phyloP scores from a whole-genome alignment of 2,888 invertebrate species.

The Zelleria hepariella region DNA sequence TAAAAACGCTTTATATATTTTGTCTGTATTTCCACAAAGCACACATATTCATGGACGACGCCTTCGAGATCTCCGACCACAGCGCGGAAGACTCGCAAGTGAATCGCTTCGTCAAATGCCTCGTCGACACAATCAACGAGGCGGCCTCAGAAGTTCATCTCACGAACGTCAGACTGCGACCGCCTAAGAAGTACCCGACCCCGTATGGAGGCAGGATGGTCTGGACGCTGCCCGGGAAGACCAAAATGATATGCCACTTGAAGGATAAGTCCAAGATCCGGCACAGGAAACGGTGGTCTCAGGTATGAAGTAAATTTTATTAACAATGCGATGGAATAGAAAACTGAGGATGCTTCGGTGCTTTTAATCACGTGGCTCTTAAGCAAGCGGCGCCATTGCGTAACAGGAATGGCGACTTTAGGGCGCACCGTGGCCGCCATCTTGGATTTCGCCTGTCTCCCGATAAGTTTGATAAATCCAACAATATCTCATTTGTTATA shows the following conservation, averaged over 20 bases:
- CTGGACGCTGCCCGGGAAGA: conserved; percentile 88
- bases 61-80: conserved; percentile 76
- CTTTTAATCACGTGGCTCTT: too few relatives aligned
- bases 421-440: too few relatives aligned
- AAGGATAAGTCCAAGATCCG: conserved; percentile 92
- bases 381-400: too few relatives aligned
- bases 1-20: background rate
- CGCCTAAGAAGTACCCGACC: conserved; percentile 83
- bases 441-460: too few relatives aligned
- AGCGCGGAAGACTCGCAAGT: conserved; percentile 80
- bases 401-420: too few relatives aligned
- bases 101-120: conserved; percentile 84
- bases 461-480: too few relatives aligned
- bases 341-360: too few relatives aligned
- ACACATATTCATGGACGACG: conserved; percentile 90
- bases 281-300: conserved; percentile 94
- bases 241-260: conserved; percentile 86
- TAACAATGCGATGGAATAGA: too few relatives aligned
- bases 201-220: conserved; percentile 90
- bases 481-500: too few relatives aligned
- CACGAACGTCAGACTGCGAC: conserved; percentile 73
- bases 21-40: conserved; percentile 47
- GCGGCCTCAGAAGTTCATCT: conserved; percentile 82
- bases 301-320: conserved; percentile 54
- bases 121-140: conserved; percentile 80